phyloP scores from a whole-genome alignment of 2,888 invertebrate genomes.

The Drosophila borealis region DNA sequence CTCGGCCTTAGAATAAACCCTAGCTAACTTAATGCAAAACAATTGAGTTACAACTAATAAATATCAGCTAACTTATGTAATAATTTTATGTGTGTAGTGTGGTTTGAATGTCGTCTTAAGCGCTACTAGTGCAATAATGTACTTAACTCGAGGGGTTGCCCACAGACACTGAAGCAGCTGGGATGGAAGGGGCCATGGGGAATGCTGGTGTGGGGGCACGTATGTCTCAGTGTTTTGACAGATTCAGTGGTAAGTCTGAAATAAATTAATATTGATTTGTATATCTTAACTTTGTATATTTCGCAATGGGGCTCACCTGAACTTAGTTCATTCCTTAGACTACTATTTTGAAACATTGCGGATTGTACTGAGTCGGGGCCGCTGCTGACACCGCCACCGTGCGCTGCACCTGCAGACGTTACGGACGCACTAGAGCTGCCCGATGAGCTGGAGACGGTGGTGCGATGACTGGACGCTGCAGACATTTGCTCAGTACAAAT shows the following conservation, averaged over 20 bases:
- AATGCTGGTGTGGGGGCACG: conserved; percentile 15
- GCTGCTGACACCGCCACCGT: conserved; percentile 35
- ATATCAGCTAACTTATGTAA: conserved; percentile 67
- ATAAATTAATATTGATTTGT: conserved; percentile 63
- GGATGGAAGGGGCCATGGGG: conserved; percentile 23
- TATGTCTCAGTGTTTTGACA: conserved; percentile 91
- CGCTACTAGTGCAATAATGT: conserved; percentile 71
- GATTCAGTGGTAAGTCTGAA: conserved; percentile 95
- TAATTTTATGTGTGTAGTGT: conserved; percentile 57
- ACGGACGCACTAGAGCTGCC: conserved; percentile 59
- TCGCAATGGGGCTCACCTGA: conserved; percentile 77
- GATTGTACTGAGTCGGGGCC: conserved; percentile 64
- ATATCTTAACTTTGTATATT: neutral
- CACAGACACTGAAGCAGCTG: conserved; percentile 60
- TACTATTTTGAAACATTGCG: conserved; percentile 83
- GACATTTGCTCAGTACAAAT: conserved; percentile 73
- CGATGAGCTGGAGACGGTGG: conserved; percentile 68
- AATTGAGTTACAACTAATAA: conserved; percentile 71
- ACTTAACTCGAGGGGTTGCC: conserved; percentile 67
- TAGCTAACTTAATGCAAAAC: conserved; percentile 69
- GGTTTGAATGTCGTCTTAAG: conserved; percentile 71
- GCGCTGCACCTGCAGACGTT: conserved; percentile 53
- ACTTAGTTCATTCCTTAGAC: conserved; percentile 85
- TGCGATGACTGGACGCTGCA: conserved; percentile 74
- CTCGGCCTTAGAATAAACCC: conserved; percentile 58